Evolutionary conservation across 1,140 invertebrate genomes (phyloP).

Genomic region (Dreissena polymorpha): DNA sequence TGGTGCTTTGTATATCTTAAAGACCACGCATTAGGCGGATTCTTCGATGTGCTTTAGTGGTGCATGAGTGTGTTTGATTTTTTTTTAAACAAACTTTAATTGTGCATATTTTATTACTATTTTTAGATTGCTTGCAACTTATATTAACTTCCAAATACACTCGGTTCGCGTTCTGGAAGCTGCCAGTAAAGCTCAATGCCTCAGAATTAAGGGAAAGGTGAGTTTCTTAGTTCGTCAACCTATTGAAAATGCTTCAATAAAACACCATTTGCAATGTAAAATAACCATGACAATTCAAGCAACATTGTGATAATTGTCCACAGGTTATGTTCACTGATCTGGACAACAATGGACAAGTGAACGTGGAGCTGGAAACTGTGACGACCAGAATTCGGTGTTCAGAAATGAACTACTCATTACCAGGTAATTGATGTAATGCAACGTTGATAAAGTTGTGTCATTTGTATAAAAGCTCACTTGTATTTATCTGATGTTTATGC

Average conservation of each 20-base stretch:
- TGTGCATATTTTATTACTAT: not conserved
- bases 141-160: constrained; percentile 5
- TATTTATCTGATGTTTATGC: too few relatives aligned
- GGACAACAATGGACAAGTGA: constrained; percentile 35
- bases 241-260: not conserved
- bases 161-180: constrained; percentile 1
- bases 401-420: constrained; percentile 6
- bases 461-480: too few relatives aligned
- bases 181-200: not conserved
- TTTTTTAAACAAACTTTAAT: too few relatives aligned
- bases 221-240: too few relatives aligned
- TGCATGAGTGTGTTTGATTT: too few relatives aligned
- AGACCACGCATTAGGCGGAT: too few relatives aligned
- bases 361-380: constrained; percentile 14
- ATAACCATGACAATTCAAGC: not conserved
- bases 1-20: too few relatives aligned
- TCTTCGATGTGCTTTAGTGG: too few relatives aligned
- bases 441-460: too few relatives aligned
- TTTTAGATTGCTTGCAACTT: constrained; percentile 17
- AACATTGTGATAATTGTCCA: not conserved
- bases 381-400: constrained; percentile 16
- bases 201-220: constrained; percentile 17
- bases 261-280: not conserved
- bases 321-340: constrained; percentile 28
- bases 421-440: not conserved